phyloP scores from a whole-genome alignment of 2,113 vertebrate species.

The Clupea harengus region DNA sequence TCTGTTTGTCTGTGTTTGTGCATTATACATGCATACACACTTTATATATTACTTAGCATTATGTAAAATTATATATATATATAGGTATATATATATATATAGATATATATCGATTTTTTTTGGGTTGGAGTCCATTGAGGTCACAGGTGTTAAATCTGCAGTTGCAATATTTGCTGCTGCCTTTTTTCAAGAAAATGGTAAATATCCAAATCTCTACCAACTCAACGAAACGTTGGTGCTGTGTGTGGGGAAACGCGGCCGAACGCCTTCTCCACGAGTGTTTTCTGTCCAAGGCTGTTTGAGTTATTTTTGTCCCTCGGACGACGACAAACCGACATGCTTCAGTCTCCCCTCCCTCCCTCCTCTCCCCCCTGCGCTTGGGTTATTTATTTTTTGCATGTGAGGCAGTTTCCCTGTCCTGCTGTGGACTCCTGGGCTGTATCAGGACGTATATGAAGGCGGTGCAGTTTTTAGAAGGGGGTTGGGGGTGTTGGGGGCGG shows the following conservation, averaged over 20 bases:
- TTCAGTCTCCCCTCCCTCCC: background rate
- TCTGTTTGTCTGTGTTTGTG: slow-evolving; percentile 71
- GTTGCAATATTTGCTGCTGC: slow-evolving; percentile 66
- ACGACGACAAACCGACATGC: background rate
- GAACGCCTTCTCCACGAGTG: background rate
- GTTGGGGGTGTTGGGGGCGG: background rate
- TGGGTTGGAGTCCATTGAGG: slow-evolving; percentile 65
- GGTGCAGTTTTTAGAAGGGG: background rate
- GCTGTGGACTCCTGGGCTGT: background rate
- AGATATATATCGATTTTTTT: slow-evolving; percentile 74
- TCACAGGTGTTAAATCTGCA: slow-evolving; percentile 66
- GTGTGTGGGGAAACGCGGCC: background rate
- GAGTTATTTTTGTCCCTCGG: background rate
- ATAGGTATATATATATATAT: slow-evolving; percentile 63
- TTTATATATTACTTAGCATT: slow-evolving; percentile 79
- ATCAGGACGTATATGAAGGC: background rate
- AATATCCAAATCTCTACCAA: background rate
- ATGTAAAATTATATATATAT: slow-evolving; percentile 60
- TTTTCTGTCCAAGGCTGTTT: background rate
- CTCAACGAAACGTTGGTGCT: too few species aligned
- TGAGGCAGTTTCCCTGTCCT: background rate
- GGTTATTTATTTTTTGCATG: slow-evolving; percentile 43
- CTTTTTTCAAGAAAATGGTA: slow-evolving; percentile 7
- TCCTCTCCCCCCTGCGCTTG: background rate
- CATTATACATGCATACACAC: slow-evolving; percentile 74